Conservation (phyloP, 2,113 vertebrate genomes). For the Zeus faber region DNA sequence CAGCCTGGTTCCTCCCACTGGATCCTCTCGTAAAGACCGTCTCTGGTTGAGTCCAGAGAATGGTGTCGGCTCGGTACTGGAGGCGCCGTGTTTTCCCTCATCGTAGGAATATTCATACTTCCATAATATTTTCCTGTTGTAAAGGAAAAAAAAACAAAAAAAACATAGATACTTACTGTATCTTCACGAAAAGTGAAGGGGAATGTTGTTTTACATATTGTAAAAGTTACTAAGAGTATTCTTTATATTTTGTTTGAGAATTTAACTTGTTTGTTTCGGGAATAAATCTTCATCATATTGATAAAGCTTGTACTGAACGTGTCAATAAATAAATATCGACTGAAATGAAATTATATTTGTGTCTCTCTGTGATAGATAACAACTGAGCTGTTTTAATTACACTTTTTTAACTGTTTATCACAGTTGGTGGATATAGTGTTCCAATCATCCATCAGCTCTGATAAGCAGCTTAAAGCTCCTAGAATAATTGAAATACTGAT, state of each 20-base stretch:
- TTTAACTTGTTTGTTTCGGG: no score
- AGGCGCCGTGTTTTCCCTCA: conserved; percentile 37
- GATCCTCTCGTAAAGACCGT: background rate
- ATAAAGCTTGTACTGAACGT: conserved; percentile 23
- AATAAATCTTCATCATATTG: background rate
- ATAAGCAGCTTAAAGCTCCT: no score
- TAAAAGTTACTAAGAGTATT: background rate
- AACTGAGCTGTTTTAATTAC: no score
- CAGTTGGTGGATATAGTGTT: no score
- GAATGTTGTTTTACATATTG: conserved; percentile 1
- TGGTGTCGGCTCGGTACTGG: conserved; percentile 36
- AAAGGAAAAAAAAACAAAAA: no score
- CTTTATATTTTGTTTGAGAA: background rate
- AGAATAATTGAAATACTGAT: no score
- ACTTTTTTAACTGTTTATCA: no score
- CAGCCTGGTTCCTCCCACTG: background rate
- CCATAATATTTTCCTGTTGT: conserved; percentile 10
- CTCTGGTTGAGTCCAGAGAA: conserved; percentile 44
- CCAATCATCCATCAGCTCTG: no score
- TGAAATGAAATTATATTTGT: conserved; percentile 2
- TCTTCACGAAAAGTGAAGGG: background rate
- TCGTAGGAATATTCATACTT: conserved; percentile 49
- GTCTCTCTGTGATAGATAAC: no score
- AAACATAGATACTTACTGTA: no score
- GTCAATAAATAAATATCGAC: conserved; percentile 11